Evolutionary conservation across 2,888 invertebrate genomes (phyloP), one percentile per base, ranked within the genome.

Genomic region (Cinara cedri): DNA sequence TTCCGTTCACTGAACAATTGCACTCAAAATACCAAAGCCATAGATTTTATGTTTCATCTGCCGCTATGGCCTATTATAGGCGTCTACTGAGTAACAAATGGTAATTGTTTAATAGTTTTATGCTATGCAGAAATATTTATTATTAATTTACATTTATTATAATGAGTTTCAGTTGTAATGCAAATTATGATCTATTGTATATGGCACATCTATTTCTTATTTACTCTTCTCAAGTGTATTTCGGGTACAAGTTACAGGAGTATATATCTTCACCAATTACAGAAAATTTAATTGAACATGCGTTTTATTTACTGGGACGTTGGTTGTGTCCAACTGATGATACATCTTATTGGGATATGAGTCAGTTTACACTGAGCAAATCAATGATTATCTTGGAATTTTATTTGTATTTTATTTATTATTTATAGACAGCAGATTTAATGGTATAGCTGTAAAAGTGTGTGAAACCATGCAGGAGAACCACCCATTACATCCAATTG

Each of bases 151-250:
- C 10, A 34, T 60, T 68, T 34, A 21, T 57, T 46, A 55, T 76
- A 46, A 21, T 76, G 10, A 21, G 10, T 68, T 68, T 60, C 34
- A 76, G 76, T 34, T 42, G 4, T 19, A 34, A 66, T 26, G 6
- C 26, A 19, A 46, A 76, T 44, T 26, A 46, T 8, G 46, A 76
- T 57, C 2, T 57, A 19, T 6, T 60, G 26, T 66, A 68, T 4
- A 46, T 57, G 57, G 60, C 68, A 6, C 42, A 78, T 62, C 60
- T 70, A 14, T 78, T 70, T 70, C 57, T 70, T 4, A 78, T 51
- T 24, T 78, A 78, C 13, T 11, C 62, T 0, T 49, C 60, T 8
- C 78, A 78, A 68, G 70, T 78, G 4, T 68, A 68, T 78, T 78
- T 70, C 34, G 60, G 78, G 8, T 62, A 70, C 26, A 78, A 70